phyloP scores from a whole-genome alignment of 2,113 vertebrate species.

The Scalopus aquaticus region DNA sequence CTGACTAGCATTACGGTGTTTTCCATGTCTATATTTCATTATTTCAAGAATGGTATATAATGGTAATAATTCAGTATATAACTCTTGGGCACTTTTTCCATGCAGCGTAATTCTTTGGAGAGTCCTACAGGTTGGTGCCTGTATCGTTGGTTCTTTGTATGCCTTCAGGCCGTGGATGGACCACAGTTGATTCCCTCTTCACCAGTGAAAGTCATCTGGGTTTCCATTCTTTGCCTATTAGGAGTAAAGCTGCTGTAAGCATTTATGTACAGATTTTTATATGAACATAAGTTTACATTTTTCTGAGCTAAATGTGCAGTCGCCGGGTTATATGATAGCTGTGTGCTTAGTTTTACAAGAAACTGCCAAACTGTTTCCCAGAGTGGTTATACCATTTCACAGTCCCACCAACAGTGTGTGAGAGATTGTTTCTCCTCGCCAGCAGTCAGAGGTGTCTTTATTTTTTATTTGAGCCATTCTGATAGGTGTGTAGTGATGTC shows the following conservation, averaged over 20 bases:
- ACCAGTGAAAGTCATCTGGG: background rate
- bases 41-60: background rate
- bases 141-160: background rate
- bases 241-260: background rate
- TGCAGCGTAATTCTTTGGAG: background rate
- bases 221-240: background rate
- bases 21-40: background rate
- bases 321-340: background rate
- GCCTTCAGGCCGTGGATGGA: no score
- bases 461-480: background rate
- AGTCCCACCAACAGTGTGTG: background rate
- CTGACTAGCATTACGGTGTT: background rate
- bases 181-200: background rate
- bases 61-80: background rate
- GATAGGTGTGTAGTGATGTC: no score
- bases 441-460: background rate
- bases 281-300: background rate
- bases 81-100: conserved; percentile 17
- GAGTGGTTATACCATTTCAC: background rate
- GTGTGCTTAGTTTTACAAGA: background rate
- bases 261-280: background rate
- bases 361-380: background rate
- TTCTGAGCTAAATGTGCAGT: background rate
- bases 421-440: background rate
- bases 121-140: background rate